These are phyloP conservation scores for Sarcoramphus papa DNA, from an alignment of 2,797 vertebrate species.

Conservation along the genomic window DNA sequence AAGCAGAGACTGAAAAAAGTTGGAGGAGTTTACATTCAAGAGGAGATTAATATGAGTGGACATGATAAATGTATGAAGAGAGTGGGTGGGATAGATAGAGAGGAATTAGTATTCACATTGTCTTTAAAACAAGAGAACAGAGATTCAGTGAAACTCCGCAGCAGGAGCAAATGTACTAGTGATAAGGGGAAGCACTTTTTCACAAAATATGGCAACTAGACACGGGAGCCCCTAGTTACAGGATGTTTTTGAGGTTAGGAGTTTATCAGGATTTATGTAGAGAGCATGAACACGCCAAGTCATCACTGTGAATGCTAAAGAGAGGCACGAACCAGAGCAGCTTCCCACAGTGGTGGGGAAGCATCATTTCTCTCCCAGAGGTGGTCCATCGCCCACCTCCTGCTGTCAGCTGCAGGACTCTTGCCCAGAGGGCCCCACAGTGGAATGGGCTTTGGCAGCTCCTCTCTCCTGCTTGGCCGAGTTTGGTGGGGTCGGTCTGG, in stretches of 20 bases:
- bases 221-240: background rate
- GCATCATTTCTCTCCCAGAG: background rate
- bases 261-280: constrained; percentile 45
- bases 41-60: background rate
- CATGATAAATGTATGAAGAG: background rate
- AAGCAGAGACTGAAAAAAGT: background rate
- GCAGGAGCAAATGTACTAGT: background rate
- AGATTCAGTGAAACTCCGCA: background rate
- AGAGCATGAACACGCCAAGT: background rate
- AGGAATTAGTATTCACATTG: background rate
- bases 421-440: background rate
- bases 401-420: background rate
- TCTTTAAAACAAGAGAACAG: background rate
- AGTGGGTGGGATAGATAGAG: constrained; percentile 3
- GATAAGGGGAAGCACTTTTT: constrained; percentile 29
- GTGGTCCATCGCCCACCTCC: background rate
- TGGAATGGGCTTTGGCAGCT: background rate
- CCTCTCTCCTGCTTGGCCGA: background rate
- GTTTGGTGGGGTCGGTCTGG: fast-evolving
- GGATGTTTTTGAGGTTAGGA: constrained; percentile 29
- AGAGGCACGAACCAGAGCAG: constrained; percentile 5
- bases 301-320: background rate
- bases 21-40: background rate
- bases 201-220: background rate
- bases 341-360: background rate